Base-by-base conservation (phyloP, 2,797 vertebrate genomes). In the Eulemur coronatus region DNA sequence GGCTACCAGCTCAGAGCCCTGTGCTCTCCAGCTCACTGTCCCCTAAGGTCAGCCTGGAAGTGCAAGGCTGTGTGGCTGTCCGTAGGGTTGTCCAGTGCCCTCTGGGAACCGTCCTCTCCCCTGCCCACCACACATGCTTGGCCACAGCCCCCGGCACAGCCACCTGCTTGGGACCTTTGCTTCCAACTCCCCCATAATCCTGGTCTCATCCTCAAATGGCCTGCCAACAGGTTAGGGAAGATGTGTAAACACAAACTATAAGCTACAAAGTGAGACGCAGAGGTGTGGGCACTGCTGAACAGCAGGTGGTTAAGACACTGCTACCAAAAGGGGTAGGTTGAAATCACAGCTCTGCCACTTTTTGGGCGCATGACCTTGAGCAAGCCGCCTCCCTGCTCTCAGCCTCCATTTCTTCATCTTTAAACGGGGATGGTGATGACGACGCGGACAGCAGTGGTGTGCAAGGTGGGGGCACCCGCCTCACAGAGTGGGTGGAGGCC, bases 61-160 rank as follows among this genome's bases (percentile, higher is more conserved):
- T 2, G 13, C 20, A 7, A 20, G n/a, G 48, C 28, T 13, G 41
- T 4, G 30, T 2, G 63, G 38, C 46, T 15, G 0, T 13, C 22
- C 28, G 14, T 2, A 7, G 22, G 38, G 9, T 0, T 46, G 48
- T 55, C 84, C 41, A 10, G 33, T 2, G 12, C 41, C 33, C 0
- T 35, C 24, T 22, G 81, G 3, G 1, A 6, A 33, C 14, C 50
- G 38, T 63, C 33, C 14, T 73, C 38, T 43, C 28, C 24, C 14
- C 22, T 8, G 0, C 26, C 22, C n/a, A 43, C 35, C 5, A 0
- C 0, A 7, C 5, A 0, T 0, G 10, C 4, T 24, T 0, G 2
- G 38, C 8, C 73, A 3, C 38, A 59, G 2, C 5, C 9, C 22
- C 22, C 0, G 5, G 12, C 0, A 8, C 15, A 55, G 48, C 8